phyloP scores from a whole-genome alignment of 1,140 invertebrate species.

The Lamellibrachia luymesi region DNA sequence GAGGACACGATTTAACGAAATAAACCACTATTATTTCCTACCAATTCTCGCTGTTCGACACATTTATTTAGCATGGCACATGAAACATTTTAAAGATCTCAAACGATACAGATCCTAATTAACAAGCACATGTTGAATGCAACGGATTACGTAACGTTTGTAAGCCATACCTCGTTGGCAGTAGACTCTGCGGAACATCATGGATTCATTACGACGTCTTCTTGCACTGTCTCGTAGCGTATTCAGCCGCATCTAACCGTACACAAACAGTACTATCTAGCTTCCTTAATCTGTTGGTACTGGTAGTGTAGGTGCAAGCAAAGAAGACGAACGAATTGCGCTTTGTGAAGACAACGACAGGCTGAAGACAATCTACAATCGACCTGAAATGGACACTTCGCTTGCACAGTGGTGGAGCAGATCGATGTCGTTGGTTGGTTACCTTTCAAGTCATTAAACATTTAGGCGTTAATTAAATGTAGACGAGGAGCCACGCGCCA shows the following conservation, averaged over 20 bases:
- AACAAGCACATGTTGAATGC: not conserved
- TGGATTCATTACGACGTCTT: not conserved
- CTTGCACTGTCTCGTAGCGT: not conserved
- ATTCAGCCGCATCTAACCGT: not conserved
- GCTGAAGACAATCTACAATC: not conserved
- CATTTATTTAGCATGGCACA: too few relatives aligned
- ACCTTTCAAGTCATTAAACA: not conserved
- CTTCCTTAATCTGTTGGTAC: not conserved
- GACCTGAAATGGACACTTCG: not conserved
- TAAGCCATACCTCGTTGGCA: not conserved
- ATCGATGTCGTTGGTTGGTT: not conserved
- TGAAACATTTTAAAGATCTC: too few relatives aligned
- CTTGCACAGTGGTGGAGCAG: not conserved
- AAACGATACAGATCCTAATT: not conserved
- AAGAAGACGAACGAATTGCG: not conserved
- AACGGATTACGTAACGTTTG: not conserved
- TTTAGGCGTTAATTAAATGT: conserved; percentile 1
- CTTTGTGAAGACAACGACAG: not conserved
- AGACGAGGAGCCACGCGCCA: not conserved
- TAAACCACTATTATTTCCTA: too few relatives aligned
- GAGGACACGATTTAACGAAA: too few relatives aligned
- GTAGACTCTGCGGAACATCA: not conserved
- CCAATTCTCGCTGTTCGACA: too few relatives aligned
- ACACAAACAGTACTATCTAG: not conserved
- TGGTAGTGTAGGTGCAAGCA: not conserved